Evolutionary conservation across 2,888 invertebrate genomes (phyloP).

Genomic region (Lasioglossum leucozonium): DNA sequence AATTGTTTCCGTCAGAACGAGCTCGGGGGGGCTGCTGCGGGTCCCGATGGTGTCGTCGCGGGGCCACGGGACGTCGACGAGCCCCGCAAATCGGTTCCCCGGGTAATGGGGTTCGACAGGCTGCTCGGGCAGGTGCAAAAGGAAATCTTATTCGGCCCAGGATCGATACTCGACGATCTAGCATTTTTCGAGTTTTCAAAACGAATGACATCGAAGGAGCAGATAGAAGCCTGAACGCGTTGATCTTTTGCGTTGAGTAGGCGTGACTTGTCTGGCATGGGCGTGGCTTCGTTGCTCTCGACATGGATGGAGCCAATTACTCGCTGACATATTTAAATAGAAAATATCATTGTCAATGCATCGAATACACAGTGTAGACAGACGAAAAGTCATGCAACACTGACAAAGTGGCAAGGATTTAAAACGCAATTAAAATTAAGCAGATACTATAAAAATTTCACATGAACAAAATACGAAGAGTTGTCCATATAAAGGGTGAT

Average conservation of each 20-base stretch:
- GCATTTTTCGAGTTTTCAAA: neutral
- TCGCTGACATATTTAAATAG: too few relatives aligned
- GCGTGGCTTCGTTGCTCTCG: neutral
- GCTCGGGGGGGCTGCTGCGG: constrained; percentile 69
- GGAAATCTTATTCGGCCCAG: constrained; percentile 25
- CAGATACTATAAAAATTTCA: neutral
- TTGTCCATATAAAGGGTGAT: neutral
- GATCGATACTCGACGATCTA: neutral
- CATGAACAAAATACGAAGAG: neutral
- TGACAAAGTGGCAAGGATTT: neutral
- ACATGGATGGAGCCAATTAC: neutral
- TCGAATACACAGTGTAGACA: too few relatives aligned
- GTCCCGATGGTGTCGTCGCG: constrained; percentile 54
- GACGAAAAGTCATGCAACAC: too few relatives aligned
- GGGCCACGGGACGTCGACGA: constrained; percentile 40
- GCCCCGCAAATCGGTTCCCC: constrained; percentile 31
- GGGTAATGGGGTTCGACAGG: constrained; percentile 48
- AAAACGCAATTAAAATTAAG: neutral
- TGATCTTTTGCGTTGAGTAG: neutral
- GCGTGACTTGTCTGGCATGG: neutral
- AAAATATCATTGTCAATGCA: too few relatives aligned
- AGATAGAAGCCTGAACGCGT: neutral
- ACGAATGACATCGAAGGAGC: neutral
- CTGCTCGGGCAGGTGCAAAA: constrained; percentile 58
- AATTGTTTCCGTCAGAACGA: constrained; percentile 83